These are phyloP conservation scores for Paracanthobrama guichenoti DNA, from an alignment of 2,113 vertebrate genomes.

Conservation along the genomic window DNA sequence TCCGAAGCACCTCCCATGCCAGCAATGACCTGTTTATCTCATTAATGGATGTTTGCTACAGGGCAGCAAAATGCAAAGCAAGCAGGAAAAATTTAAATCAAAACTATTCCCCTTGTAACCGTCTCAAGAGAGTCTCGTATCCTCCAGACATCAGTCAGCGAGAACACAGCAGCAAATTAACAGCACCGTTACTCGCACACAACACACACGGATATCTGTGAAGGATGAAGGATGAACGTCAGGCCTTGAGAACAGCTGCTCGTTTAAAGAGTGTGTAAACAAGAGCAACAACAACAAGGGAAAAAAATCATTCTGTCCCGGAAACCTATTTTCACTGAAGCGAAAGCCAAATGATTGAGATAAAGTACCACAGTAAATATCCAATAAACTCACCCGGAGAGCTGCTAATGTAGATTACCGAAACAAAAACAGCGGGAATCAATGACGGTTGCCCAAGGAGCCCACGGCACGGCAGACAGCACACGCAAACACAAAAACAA, in stretches of 20 bases:
- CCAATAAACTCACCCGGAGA: constrained; percentile 14
- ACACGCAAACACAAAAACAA: constrained; percentile 59
- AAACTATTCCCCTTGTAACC: constrained; percentile 57
- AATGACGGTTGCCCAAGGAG: constrained; percentile 35
- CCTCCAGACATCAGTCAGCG: constrained; percentile 49
- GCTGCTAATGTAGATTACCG: constrained; percentile 1
- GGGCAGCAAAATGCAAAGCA: constrained; percentile 73
- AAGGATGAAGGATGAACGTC: not conserved
- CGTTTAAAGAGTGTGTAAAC: not conserved
- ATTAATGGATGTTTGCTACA: constrained; percentile 69
- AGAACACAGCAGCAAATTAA: constrained; percentile 23
- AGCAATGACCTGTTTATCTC: constrained; percentile 72
- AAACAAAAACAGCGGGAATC: constrained; percentile 14
- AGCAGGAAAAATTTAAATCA: constrained; percentile 66
- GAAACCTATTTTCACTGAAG: not conserved
- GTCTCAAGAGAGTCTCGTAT: constrained; percentile 52
- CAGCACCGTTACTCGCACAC: not conserved
- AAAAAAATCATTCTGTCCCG: not conserved
- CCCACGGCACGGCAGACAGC: constrained; percentile 58
- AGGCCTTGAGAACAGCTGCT: not conserved
- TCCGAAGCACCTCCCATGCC: constrained; percentile 50
- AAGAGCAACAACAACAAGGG: not conserved
- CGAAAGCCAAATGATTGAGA: constrained; percentile 33
- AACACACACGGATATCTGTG: constrained; percentile 14
- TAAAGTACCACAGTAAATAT: constrained; percentile 33